Evolutionary conservation across 2,888 invertebrate genomes (phyloP).

Genomic region (Bembecia ichneumoniformis): DNA sequence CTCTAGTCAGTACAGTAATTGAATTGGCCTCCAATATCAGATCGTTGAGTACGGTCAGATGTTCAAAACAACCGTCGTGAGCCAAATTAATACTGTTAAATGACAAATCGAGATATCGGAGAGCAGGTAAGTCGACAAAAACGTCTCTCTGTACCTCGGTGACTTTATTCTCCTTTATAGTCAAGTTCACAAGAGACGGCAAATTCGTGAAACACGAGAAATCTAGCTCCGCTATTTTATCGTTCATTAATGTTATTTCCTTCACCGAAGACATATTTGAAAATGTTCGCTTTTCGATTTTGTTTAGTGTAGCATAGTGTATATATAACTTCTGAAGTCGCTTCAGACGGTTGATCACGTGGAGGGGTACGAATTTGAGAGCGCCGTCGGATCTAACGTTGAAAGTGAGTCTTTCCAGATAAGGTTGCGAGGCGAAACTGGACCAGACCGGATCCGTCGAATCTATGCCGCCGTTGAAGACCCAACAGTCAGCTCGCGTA

Average conservation of each 20-base stretch:
- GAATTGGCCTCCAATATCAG: conserved; percentile 85
- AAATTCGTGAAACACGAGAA: conserved; percentile 82
- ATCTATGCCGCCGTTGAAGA: conserved; percentile 78
- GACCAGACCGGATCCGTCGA: conserved; percentile 81
- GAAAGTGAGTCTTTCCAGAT: conserved; percentile 77
- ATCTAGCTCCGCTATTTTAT: conserved; percentile 79
- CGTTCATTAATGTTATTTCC: conserved; percentile 79
- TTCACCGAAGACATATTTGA: conserved; percentile 80
- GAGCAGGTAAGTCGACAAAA: conserved; percentile 80
- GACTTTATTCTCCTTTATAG: conserved; percentile 83
- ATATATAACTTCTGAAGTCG: conserved; percentile 78
- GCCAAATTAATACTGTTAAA: conserved; percentile 88
- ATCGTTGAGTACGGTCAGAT: conserved; percentile 80
- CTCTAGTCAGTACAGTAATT: conserved; percentile 80
- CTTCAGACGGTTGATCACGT: conserved; percentile 76
- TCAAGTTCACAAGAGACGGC: conserved; percentile 78
- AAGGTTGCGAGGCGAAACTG: conserved; percentile 79
- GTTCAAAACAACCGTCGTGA: conserved; percentile 88
- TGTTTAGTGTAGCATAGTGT: conserved; percentile 79
- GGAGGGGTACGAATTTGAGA: conserved; percentile 79
- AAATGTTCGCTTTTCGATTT: conserved; percentile 81
- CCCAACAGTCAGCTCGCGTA: conserved; percentile 82
- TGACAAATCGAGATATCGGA: conserved; percentile 84
- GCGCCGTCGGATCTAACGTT: conserved; percentile 79
- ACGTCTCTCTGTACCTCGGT: conserved; percentile 81